Percentiles rank a stretch among this genome's conserved stretches.
These are phyloP conservation scores for Sorex fumeus DNA, from an alignment of 2,113 vertebrate genomes.

Conservation along the genomic window DNA sequence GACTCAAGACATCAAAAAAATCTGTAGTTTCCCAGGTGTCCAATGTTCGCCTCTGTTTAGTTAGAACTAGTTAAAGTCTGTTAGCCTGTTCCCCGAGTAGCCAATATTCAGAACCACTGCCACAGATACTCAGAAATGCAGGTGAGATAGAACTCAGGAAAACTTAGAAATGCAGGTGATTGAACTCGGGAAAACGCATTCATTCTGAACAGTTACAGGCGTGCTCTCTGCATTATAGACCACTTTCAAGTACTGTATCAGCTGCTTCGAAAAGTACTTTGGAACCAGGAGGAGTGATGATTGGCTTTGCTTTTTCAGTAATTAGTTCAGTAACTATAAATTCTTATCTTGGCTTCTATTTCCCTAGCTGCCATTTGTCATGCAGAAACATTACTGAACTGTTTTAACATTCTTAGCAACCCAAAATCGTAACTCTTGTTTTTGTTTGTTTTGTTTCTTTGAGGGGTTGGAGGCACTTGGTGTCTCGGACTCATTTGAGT, in stretches of 20 bases:
- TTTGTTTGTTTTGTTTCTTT: constrained; percentile 65
- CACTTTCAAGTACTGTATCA: not conserved
- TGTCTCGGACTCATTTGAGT: not conserved
- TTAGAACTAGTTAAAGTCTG: no score
- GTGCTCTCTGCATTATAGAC: not conserved
- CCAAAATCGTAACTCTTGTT: constrained; percentile 1
- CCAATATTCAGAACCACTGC: not conserved
- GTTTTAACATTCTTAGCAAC: constrained; percentile 50
- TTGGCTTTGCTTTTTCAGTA: constrained; percentile 3
- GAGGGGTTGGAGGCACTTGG: not conserved
- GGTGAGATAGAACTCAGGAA: not conserved
- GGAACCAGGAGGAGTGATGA: not conserved
- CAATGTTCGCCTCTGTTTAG: not conserved
- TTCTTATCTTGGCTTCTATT: constrained; percentile 33
- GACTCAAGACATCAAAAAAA: constrained; percentile 18
- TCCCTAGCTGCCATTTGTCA: constrained; percentile 68
- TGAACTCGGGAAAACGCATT: no score
- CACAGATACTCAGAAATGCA: not conserved
- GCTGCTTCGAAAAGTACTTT: not conserved
- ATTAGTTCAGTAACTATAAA: constrained; percentile 53
- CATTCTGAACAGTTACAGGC: no score
- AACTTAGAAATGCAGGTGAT: not conserved
- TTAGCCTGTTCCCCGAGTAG: no score
- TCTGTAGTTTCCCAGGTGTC: not conserved
- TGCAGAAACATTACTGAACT: constrained; percentile 64